Evolutionary conservation across 30 jellyfish, hydroid and myxozoan species (phyloP).

Genomic region (Aurelia coerulea): DNA sequence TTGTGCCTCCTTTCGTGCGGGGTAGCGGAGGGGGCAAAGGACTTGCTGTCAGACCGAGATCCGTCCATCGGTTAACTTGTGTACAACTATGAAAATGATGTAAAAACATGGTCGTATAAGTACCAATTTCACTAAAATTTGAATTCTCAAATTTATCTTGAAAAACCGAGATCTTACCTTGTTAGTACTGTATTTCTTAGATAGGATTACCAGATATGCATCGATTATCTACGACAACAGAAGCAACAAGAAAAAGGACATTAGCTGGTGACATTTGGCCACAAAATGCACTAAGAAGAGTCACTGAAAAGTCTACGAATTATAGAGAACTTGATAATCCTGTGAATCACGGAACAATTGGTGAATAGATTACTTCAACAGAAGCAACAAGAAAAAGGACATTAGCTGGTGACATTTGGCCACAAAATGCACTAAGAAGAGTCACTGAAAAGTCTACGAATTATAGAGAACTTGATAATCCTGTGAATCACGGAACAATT

Average conservation of each 20-base stretch:
- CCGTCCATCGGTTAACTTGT: too few species aligned
- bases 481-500: too few species aligned
- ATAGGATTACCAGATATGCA: conserved; percentile 7
- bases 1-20: background rate
- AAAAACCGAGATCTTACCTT: background rate
- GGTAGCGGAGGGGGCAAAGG: background rate
- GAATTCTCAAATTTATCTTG: background rate
- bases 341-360: too few species aligned
- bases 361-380: too few species aligned
- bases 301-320: too few species aligned
- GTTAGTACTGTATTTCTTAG: background rate
- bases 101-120: background rate
- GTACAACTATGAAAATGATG: too few species aligned
- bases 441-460: too few species aligned
- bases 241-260: background rate
- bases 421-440: too few species aligned
- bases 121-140: background rate
- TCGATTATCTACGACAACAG: background rate
- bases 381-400: background rate
- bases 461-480: too few species aligned
- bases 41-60: too few species aligned
- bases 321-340: too few species aligned
- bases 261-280: background rate
- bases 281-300: too few species aligned
- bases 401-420: background rate